Conservation (phyloP, 2,113 vertebrate genomes). For the Acanthochromis polyacanthus region DNA sequence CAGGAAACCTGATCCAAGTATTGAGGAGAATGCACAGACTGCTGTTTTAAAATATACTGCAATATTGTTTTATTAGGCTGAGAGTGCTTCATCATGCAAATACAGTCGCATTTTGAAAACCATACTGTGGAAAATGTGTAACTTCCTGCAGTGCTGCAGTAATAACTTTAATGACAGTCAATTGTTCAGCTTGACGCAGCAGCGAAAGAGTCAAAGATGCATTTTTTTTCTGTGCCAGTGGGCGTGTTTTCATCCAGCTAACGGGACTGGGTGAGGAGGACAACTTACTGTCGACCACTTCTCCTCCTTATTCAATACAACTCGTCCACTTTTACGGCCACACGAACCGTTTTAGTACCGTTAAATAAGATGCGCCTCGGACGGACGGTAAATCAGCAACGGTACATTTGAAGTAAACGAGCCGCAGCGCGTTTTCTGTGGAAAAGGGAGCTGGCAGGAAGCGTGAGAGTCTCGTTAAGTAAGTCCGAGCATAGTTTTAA, state of each 20-base stretch:
- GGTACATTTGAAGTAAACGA: not conserved
- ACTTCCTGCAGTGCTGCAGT: conserved; percentile 22
- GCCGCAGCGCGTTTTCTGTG: not conserved
- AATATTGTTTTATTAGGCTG: not conserved
- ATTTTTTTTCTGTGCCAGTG: conserved; percentile 22
- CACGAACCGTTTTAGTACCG: not conserved
- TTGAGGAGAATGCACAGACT: conserved; percentile 18
- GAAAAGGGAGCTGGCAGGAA: too few species aligned
- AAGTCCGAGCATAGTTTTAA: not conserved
- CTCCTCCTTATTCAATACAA: not conserved
- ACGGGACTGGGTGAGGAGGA: conserved; percentile 55
- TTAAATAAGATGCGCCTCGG: not conserved
- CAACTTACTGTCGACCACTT: conserved; percentile 1
- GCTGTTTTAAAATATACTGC: conserved; percentile 46
- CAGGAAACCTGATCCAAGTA: conserved; percentile 7
- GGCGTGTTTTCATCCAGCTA: conserved; percentile 73
- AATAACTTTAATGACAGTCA: not conserved
- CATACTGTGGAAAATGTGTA: too few species aligned
- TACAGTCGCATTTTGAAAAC: not conserved
- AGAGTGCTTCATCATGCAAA: not conserved
- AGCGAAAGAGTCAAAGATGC: conserved; percentile 50
- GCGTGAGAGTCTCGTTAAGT: not conserved
- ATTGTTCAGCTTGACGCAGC: conserved; percentile 25
- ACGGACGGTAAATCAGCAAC: not conserved
- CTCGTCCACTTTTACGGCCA: not conserved